Base-by-base conservation (phyloP, 2,888 invertebrate species). In the Timema podura region DNA sequence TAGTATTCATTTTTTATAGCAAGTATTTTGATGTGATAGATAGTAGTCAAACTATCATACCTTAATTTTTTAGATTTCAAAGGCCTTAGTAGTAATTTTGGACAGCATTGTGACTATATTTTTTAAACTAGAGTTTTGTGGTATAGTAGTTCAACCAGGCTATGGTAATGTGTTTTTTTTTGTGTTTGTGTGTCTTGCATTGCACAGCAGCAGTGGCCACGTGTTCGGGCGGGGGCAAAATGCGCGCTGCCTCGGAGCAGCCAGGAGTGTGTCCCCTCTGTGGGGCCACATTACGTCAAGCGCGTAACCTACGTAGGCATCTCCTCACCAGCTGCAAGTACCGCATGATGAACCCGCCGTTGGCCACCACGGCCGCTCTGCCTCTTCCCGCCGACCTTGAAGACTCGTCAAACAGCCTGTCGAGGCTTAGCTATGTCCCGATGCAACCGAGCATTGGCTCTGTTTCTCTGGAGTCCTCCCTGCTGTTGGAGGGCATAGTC, bases 181-280 rank as follows among this genome's bases (percentile, higher is more conserved):
- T 30, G 30, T 30, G 30, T 30, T 30, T 30, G 30, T 30, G 30
- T 30, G 30, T 30, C 30, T 30, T 30, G 30, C 30, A 30, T 30
- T 30, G 30, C 30, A 30, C 30, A 30, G 30, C 30, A 3, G 30
- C 30, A 30, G 30, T 30, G 30, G 30, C 30, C 30, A 30, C 30
- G 30, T 30, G 61, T 44, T 49, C 45, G 64, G 64, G 70, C 67
- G 61, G 66, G 68, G 67, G 68, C 48, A 74, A 72, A 65, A 59
- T 84, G 68, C 82, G 86, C 70, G 86, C 86, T 44, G 86, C 86
- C 74, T 87, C 87, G 11, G 87, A 87, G 77, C 86, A 86, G 79
- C 87, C 87, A 49, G 86, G 86, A 44, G 83, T 84, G 65, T 87
- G 87, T 79, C 86, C 86, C 46, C 81, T 87, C 48, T 87, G 87